Evolutionary conservation across 2,113 vertebrate genomes (phyloP), one percentile per base, ranked within the genome.

Genomic region (Clupea harengus): DNA sequence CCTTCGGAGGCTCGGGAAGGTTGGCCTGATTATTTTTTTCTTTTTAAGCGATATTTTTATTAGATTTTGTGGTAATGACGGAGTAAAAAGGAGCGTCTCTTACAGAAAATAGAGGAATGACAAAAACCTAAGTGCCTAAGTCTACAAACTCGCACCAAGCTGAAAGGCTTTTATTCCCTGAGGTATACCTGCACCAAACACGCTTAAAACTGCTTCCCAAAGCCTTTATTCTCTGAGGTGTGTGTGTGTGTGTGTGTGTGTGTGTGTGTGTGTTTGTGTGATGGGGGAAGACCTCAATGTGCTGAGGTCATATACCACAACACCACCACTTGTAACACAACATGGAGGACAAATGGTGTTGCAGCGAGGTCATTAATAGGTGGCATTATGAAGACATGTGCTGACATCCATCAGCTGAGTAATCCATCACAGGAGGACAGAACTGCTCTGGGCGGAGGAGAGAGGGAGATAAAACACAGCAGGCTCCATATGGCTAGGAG

Each of bases 401-500:
- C 57, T 54, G 57, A 3, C 20, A 64, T 64, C 20, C 57, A 18
- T 25, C 57, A 64, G 57, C 57, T 64, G 57, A 64, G 20, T n/a
- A 1, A n/a, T n/a, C 22, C 57, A 64, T 64, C 57, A 64, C 57
- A n/a, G 57, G 57, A 25, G 13, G 52, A 54, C 52, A 54, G 1
- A 4, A 54, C 52, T 17, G 17, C 47, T 11, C 47, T 49, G 49
- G 80, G 52, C 84, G 44, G 67, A 57, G 80, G 22, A 80, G 83
- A 84, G 49, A 88, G 52, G 83, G 52, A 85, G 84, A 20, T 83
- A 86, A 72, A 25, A 39, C 80, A 45, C 11, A 57, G 82, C 85
- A 32, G 80, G 81, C 6, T 49, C 47, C 47, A 49, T 47, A 47
- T 49, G 47, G 47, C 47, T 49, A 28, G 57, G 84, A 86, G 85